phyloP scores from a whole-genome alignment of 1,140 invertebrate genomes.

The Forficula auricularia region DNA sequence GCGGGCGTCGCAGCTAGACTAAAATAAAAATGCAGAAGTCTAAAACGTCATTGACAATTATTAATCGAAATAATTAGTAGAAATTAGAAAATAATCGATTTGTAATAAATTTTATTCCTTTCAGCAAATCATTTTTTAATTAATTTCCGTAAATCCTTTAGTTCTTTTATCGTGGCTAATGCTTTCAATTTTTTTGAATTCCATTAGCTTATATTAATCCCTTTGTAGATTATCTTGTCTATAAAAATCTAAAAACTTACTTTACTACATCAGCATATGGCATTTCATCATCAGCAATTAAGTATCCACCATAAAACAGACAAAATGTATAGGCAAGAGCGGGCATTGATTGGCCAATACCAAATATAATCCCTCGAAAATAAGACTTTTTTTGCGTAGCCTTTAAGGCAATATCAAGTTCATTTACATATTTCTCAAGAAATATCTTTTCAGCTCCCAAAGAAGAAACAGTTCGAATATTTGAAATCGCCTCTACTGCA shows the following conservation, averaged over 20 bases:
- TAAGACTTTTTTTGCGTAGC: slow-evolving; percentile 40
- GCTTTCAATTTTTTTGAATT: background rate
- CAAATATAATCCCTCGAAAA: slow-evolving; percentile 52
- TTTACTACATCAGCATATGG: slow-evolving; percentile 63
- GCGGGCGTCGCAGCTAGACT: no score
- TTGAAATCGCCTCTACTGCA: slow-evolving; percentile 56
- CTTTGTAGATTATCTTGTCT: background rate
- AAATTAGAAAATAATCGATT: background rate
- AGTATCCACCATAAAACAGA: slow-evolving; percentile 62
- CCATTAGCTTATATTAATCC: background rate
- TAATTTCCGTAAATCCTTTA: no score
- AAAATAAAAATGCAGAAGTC: no score
- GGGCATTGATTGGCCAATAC: slow-evolving; percentile 58
- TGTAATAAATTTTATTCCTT: background rate
- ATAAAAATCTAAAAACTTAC: slow-evolving; percentile 27
- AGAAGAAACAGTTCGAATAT: slow-evolving; percentile 55
- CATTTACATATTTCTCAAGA: slow-evolving; percentile 33
- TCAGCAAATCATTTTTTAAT: background rate
- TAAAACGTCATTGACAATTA: no score
- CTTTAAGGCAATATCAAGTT: slow-evolving; percentile 15
- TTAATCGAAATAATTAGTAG: no score
- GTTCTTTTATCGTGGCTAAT: background rate
- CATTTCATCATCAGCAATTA: slow-evolving; percentile 48
- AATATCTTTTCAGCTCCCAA: slow-evolving; percentile 44
- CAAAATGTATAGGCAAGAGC: slow-evolving; percentile 64